Conservation (phyloP, 1,140 invertebrate genomes). For the Drosophila parabipectinata region DNA sequence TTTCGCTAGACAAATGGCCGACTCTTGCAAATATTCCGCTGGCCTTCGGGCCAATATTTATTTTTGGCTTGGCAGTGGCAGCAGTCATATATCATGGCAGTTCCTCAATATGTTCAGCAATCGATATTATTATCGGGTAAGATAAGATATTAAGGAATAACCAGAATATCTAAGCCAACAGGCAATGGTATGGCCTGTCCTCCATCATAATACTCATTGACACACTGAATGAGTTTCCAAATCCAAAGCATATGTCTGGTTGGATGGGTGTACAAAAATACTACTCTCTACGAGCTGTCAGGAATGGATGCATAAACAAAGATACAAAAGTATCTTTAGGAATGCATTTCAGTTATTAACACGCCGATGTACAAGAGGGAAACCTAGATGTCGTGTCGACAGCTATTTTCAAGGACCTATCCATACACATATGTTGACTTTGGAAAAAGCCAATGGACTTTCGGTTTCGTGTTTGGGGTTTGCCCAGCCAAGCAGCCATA, state of each 20-base stretch:
- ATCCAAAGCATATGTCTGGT: slow-evolving; percentile 64
- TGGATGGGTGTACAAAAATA: slow-evolving; percentile 53
- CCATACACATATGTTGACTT: slow-evolving; percentile 36
- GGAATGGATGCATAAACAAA: slow-evolving; percentile 51
- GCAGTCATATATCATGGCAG: slow-evolving; percentile 1
- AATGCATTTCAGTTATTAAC: slow-evolving; percentile 69
- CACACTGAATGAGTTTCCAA: slow-evolving; percentile 59
- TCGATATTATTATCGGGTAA: slow-evolving; percentile 2
- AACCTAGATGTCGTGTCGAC: slow-evolving; percentile 38
- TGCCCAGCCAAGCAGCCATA: slow-evolving; percentile 43
- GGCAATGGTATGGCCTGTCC: slow-evolving; percentile 1
- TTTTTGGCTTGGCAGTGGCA: not conserved
- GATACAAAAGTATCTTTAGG: slow-evolving; percentile 61
- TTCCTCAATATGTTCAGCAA: slow-evolving; percentile 8
- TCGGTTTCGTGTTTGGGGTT: slow-evolving; percentile 30
- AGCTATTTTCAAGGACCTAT: slow-evolving; percentile 65
- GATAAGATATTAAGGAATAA: slow-evolving; percentile 12
- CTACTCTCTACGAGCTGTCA: slow-evolving; percentile 19
- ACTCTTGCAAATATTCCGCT: slow-evolving; percentile 12
- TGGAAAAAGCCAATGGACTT: slow-evolving; percentile 55
- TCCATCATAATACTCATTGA: slow-evolving; percentile 41
- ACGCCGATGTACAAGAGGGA: slow-evolving; percentile 8
- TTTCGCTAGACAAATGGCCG: slow-evolving; percentile 1
- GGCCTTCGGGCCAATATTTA: slow-evolving; percentile 3
- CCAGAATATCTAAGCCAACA: not conserved